Evolutionary conservation across 2,888 invertebrate genomes (phyloP).

Genomic region (Andricus curvator): DNA sequence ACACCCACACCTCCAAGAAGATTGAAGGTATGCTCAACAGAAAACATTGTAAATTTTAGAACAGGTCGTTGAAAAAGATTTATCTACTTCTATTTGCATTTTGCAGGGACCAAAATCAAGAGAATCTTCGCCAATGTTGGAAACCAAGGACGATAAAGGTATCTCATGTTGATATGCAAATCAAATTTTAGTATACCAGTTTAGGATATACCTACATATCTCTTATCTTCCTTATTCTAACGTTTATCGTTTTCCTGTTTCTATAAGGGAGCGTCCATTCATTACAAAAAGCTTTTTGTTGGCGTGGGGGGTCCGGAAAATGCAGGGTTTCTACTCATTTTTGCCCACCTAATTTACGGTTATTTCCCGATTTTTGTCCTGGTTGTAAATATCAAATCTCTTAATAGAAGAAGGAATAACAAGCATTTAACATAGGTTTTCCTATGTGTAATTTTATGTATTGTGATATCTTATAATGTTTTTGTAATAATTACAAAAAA

Average conservation of each 20-base stretch:
- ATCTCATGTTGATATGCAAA: constrained; percentile 71
- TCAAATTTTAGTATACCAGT: constrained; percentile 57
- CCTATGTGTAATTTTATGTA: too few relatives aligned
- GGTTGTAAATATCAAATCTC: too few relatives aligned
- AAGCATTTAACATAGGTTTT: too few relatives aligned
- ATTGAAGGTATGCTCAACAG: constrained; percentile 79
- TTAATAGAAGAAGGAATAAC: too few relatives aligned
- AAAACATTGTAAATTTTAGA: constrained; percentile 43
- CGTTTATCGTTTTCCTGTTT: constrained; percentile 31
- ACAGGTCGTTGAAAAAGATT: constrained; percentile 34
- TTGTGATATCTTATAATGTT: too few relatives aligned
- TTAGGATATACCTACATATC: constrained; percentile 23
- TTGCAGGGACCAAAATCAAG: constrained; percentile 84
- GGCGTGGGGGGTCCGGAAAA: too few relatives aligned
- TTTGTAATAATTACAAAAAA: too few relatives aligned
- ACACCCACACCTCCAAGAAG: constrained; percentile 87
- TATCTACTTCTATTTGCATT: constrained; percentile 48
- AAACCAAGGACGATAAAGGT: constrained; percentile 86
- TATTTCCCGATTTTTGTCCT: too few relatives aligned
- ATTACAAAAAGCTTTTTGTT: too few relatives aligned
- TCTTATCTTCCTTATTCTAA: constrained; percentile 23
- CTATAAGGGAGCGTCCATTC: not conserved
- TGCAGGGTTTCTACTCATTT: too few relatives aligned
- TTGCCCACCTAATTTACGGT: too few relatives aligned
- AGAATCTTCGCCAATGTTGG: constrained; percentile 87